phyloP scores from a whole-genome alignment of 2,113 vertebrate species.

The Micromys minutus region DNA sequence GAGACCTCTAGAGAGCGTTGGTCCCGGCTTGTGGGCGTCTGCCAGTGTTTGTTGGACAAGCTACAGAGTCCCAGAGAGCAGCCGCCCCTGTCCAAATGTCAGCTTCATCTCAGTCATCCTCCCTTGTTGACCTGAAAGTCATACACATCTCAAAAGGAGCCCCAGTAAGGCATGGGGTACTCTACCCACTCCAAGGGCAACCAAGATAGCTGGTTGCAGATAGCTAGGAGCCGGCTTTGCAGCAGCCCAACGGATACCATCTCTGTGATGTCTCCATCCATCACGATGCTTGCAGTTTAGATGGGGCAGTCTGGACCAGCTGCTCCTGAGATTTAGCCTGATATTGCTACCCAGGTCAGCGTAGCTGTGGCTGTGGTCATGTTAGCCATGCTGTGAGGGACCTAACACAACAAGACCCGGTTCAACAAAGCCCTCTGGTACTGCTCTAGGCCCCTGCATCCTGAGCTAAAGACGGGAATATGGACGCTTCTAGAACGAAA shows the following conservation, averaged over 20 bases:
- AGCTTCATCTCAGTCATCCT: accelerated
- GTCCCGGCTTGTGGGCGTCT: not conserved
- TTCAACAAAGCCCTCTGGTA: accelerated
- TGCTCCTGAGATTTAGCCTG: not conserved
- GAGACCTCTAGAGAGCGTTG: not conserved
- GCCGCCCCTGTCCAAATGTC: accelerated
- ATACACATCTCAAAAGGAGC: not conserved
- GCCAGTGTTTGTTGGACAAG: too few species aligned
- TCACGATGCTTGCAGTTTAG: not conserved
- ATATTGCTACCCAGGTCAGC: not conserved
- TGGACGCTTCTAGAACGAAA: not conserved
- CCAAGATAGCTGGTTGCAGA: conserved; percentile 15
- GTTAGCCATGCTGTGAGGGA: not conserved
- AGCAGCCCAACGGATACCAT: not conserved
- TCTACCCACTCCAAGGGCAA: conserved; percentile 5
- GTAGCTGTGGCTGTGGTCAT: accelerated
- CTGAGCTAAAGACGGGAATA: too few species aligned
- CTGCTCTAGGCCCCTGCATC: not conserved
- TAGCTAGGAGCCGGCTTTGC: accelerated
- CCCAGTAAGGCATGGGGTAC: too few species aligned
- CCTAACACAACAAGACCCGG: accelerated
- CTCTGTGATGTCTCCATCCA: accelerated
- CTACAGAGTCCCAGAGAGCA: not conserved
- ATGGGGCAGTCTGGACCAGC: not conserved
- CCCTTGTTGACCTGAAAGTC: accelerated